These are phyloP conservation scores for Prorops nasuta DNA, from an alignment of 1,140 invertebrate species.

Conservation along the genomic window DNA sequence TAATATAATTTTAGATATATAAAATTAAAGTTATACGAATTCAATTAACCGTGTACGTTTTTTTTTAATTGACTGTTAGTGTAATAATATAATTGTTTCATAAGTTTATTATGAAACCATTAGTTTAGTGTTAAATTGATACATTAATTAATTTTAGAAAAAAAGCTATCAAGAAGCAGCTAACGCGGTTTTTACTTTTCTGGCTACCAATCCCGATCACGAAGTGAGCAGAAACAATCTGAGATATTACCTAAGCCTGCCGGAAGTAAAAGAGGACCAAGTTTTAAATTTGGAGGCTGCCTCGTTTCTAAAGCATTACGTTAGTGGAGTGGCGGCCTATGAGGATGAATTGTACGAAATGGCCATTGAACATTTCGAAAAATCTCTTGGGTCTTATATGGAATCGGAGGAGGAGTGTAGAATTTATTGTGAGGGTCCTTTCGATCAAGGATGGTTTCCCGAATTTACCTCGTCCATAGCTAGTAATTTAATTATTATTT, in stretches of 20 bases:
- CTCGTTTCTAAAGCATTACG: constrained; percentile 62
- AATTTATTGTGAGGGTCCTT: constrained; percentile 69
- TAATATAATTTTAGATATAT: no score
- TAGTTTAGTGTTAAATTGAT: background rate
- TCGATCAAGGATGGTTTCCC: constrained; percentile 67
- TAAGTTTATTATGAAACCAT: no score
- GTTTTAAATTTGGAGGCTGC: constrained; percentile 70
- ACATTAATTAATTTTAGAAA: constrained; percentile 49
- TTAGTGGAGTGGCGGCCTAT: constrained; percentile 66
- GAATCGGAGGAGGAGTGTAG: constrained; percentile 69
- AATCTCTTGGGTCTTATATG: constrained; percentile 64
- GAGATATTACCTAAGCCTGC: constrained; percentile 64
- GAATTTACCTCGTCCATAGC: constrained; percentile 70
- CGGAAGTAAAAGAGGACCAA: constrained; percentile 60
- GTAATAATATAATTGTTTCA: no score
- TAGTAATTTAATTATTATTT: constrained; percentile 52
- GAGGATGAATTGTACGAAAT: constrained; percentile 63
- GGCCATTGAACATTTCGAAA: constrained; percentile 67
- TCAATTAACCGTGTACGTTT: no score
- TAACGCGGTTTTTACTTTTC: constrained; percentile 72
- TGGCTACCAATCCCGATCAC: constrained; percentile 66
- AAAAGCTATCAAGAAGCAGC: constrained; percentile 67
- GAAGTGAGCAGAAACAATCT: constrained; percentile 64
- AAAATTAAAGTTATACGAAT: no score
- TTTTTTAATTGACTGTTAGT: no score